Base-by-base conservation (phyloP, 2,888 invertebrate genomes). In the Nezara viridula region DNA sequence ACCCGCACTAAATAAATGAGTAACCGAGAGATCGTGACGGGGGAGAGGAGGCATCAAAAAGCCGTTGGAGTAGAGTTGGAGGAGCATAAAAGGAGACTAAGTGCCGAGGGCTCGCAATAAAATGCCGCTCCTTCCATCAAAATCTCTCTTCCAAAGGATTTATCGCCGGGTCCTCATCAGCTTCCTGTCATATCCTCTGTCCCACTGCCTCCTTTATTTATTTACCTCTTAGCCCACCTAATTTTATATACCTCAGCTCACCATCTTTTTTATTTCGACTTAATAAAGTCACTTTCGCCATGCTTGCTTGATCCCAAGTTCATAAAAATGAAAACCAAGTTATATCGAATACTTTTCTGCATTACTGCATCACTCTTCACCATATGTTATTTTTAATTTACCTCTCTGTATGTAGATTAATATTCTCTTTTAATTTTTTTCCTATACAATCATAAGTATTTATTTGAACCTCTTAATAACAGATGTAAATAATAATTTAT, bases 131-230 rank as follows among this genome's bases (percentile, higher is more conserved):
- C 81, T 81, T 81, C 81, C 81, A 81, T 81, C 81, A 81, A 81
- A 81, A 44, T 47, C 81, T 47, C 44, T n/a, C 44, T 44, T 81
- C 24, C 44, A 14, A n/a, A 44, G 81, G 44, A 40, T 81, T 81
- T 81, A 81, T 81, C 44, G 44, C 81, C 81, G 1, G 7, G 81
- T 47, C 81, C 81, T 81, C 81, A 37, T 81, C 81, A 40, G 40
- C 81, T 81, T 47, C 81, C 81, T 44, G 81, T 81, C 81, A 73
- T 73, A 73, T 32, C 66, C 37, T 37, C 32, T 32, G 32, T 37
- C 66, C 66, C 66, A 37, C 66, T 27, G 60, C 66, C 66, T 37
- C 37, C 66, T 73, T 73, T 73, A 73, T 73, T 73, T 73, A 73
- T 73, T 73, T 73, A 60, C 60, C 60, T 60, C 14, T 60, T 16